Percentiles rank a stretch among this genome's conserved stretches.
phyloP scores from a whole-genome alignment of 1,140 invertebrate species.

The Spodoptera frugiperda region DNA sequence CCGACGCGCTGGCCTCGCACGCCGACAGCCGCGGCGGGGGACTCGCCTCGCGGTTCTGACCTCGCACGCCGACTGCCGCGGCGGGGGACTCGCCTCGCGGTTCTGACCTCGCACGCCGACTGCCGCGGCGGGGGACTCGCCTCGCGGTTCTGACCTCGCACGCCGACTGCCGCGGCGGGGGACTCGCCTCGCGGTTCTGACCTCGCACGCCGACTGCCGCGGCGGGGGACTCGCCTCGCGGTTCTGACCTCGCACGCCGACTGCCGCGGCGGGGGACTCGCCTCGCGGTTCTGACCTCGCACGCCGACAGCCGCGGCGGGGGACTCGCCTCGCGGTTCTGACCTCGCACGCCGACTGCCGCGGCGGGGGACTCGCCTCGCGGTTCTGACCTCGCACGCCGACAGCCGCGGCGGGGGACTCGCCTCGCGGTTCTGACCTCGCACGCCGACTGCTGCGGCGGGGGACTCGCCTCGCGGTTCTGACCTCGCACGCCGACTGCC shows the following conservation, averaged over 20 bases:
- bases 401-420: slow-evolving; percentile 88
- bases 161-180: slow-evolving; percentile 87
- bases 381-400: slow-evolving; percentile 88
- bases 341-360: slow-evolving; percentile 85
- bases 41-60: slow-evolving; percentile 87
- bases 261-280: slow-evolving; percentile 87
- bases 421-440: slow-evolving; percentile 87
- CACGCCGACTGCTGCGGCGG: slow-evolving; percentile 87
- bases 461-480: slow-evolving; percentile 84
- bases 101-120: slow-evolving; percentile 88
- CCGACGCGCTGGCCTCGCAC: slow-evolving; percentile 87
- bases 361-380: slow-evolving; percentile 86
- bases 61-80: slow-evolving; percentile 88
- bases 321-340: slow-evolving; percentile 88
- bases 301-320: slow-evolving; percentile 89
- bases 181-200: slow-evolving; percentile 83
- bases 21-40: slow-evolving; percentile 89
- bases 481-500: slow-evolving; percentile 88
- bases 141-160: slow-evolving; percentile 87
- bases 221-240: slow-evolving; percentile 88
- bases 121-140: slow-evolving; percentile 88
- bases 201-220: slow-evolving; percentile 89
- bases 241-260: slow-evolving; percentile 87
- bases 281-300: slow-evolving; percentile 86
- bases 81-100: slow-evolving; percentile 87